Conservation (phyloP, 2,113 vertebrate species). For the Catharus minimus region DNA sequence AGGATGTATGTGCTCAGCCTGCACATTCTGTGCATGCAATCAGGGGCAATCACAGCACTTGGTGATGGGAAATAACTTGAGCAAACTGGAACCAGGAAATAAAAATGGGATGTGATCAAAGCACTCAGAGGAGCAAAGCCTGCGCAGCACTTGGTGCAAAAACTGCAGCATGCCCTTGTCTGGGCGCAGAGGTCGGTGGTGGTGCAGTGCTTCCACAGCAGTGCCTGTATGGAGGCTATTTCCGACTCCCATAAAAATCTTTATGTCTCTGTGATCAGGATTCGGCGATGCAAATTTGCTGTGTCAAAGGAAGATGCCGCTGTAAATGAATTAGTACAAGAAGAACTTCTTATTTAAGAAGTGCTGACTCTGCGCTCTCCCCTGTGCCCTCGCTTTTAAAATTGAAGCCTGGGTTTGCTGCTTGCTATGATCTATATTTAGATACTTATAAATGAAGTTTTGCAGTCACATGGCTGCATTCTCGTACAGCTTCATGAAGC, state of each 20-base stretch:
- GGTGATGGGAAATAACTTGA: background rate
- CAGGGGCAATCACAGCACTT: fast-evolving
- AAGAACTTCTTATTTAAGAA: slow-evolving; percentile 63
- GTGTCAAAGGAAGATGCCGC: slow-evolving; percentile 59
- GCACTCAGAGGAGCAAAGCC: background rate
- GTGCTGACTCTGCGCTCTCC: slow-evolving; percentile 62
- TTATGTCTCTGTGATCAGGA: slow-evolving; percentile 49
- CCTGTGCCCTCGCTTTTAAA: slow-evolving; percentile 56
- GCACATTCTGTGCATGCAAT: background rate
- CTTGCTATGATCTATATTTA: slow-evolving; percentile 67
- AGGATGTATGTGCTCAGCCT: background rate
- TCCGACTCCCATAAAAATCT: slow-evolving; percentile 51
- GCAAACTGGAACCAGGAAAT: background rate
- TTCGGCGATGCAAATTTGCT: slow-evolving; percentile 57
- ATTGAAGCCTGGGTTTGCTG: slow-evolving; percentile 53
- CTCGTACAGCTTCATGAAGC: background rate
- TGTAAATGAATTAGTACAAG: slow-evolving; percentile 65
- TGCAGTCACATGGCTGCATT: background rate
- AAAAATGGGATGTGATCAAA: background rate
- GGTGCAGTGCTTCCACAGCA: slow-evolving; percentile 37
- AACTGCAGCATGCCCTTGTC: slow-evolving; percentile 45
- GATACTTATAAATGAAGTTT: slow-evolving; percentile 53
- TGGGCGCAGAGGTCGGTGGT: background rate
- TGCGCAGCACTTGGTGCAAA: background rate
- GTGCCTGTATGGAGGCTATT: slow-evolving; percentile 27